Conservation (phyloP, 2,888 invertebrate genomes). For the Philaethria dido region DNA sequence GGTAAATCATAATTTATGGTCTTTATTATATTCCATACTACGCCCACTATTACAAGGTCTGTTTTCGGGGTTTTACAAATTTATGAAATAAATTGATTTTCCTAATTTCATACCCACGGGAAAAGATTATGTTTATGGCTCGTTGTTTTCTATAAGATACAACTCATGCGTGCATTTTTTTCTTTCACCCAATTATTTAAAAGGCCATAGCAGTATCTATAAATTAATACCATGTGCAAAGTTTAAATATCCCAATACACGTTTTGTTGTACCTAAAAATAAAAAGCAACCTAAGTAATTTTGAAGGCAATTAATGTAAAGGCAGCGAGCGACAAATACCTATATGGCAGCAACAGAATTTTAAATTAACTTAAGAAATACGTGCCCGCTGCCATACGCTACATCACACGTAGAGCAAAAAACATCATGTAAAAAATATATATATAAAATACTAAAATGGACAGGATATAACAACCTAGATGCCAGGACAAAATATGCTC, state of each 20-base stretch:
- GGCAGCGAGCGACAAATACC: constrained; percentile 15
- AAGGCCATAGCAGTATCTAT: background rate
- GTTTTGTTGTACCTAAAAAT: background rate
- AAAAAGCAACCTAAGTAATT: constrained; percentile 18
- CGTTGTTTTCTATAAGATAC: no score
- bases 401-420: constrained; percentile 25
- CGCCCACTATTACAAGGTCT: no score
- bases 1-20: no score
- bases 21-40: no score
- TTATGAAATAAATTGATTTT: no score
- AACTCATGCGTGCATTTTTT: no score
- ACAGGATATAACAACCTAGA: constrained; percentile 45
- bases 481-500: constrained; percentile 36
- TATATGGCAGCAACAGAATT: constrained; percentile 16
- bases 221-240: background rate
- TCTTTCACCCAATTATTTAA: background rate
- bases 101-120: no score
- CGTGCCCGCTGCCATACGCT: constrained; percentile 22
- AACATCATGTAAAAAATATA: constrained; percentile 28
- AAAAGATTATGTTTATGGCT: no score
- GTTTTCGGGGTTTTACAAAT: no score
- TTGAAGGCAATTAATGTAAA: constrained; percentile 20
- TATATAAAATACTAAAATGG: constrained; percentile 37
- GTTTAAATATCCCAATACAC: background rate
- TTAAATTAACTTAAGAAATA: constrained; percentile 21